Conservation (phyloP, 1,140 invertebrate species). For the Drosophila seguyi region DNA sequence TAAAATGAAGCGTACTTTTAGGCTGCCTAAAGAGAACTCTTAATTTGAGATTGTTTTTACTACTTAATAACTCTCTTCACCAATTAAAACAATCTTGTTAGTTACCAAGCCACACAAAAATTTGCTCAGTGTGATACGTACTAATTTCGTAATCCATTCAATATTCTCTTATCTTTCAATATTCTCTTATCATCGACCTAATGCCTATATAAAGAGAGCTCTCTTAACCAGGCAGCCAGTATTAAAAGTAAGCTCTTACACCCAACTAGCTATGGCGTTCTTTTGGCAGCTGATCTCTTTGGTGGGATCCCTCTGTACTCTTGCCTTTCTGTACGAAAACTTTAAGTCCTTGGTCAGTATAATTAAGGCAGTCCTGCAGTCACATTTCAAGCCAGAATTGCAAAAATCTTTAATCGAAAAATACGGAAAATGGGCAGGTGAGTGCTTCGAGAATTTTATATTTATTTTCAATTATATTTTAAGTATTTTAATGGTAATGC, state of each 20-base stretch:
- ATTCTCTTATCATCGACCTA: not conserved
- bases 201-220: not conserved
- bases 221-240: not conserved
- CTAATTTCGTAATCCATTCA: not conserved
- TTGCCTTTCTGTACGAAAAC: slow-evolving; percentile 85
- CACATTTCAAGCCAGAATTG: slow-evolving; percentile 86
- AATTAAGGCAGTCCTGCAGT: slow-evolving; percentile 86
- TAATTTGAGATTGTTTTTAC: not conserved
- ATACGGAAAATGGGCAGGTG: slow-evolving; percentile 87
- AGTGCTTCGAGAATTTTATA: slow-evolving; percentile 19
- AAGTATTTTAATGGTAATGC: too few relatives aligned
- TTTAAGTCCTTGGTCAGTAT: slow-evolving; percentile 86
- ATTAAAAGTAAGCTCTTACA: slow-evolving; percentile 61
- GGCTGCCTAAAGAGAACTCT: not conserved
- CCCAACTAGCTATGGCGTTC: slow-evolving; percentile 61
- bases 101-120: too few relatives aligned
- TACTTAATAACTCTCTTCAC: too few relatives aligned
- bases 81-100: not conserved
- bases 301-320: slow-evolving; percentile 82
- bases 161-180: slow-evolving; percentile 4
- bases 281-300: slow-evolving; percentile 66
- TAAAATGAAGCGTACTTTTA: not conserved
- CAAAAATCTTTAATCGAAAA: slow-evolving; percentile 86
- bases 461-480: too few relatives aligned
- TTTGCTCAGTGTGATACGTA: not conserved